A percentile compares a stretch with the other conserved stretches of the same genome.
phyloP scores from a whole-genome alignment of 35 echinoderm and acorn worm species.

The Anneissia japonica region DNA sequence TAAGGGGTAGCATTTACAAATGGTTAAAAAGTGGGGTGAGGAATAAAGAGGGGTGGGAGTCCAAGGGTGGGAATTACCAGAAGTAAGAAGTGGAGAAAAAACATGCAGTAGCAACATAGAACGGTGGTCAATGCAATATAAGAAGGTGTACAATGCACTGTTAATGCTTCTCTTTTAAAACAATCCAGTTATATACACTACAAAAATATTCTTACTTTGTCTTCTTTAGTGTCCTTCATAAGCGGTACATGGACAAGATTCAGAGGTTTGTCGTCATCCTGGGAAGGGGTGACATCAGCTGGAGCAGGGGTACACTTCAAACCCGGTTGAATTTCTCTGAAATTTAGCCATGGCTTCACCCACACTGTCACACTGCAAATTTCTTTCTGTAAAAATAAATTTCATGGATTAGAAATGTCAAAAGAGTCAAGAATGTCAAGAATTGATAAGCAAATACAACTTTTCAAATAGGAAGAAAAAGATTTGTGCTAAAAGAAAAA shows the following conservation, averaged over 20 bases:
- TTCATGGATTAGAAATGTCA: background rate
- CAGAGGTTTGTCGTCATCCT: background rate
- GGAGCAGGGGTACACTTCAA: background rate
- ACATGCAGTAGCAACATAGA: too few relatives aligned
- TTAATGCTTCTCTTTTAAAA: background rate
- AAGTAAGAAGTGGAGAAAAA: too few relatives aligned
- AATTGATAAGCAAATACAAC: too few relatives aligned
- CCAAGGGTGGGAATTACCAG: too few relatives aligned
- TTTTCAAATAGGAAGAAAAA: too few relatives aligned
- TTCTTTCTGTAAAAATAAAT: background rate
- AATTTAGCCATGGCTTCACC: background rate
- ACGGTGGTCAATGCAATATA: too few relatives aligned
- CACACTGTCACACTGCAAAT: background rate
- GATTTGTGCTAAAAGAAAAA: too few relatives aligned
- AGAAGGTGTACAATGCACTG: too few relatives aligned
- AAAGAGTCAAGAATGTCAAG: background rate
- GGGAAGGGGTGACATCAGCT: background rate
- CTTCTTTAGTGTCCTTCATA: slow-evolving; percentile 3
- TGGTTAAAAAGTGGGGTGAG: too few relatives aligned
- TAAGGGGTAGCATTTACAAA: too few relatives aligned
- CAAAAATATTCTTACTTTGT: background rate
- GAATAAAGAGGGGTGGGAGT: too few relatives aligned
- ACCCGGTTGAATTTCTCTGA: background rate
- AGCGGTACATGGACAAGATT: background rate
- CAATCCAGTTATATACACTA: background rate